phyloP scores from a whole-genome alignment of 23 tunicate species.

The Halocynthia roretzi region DNA sequence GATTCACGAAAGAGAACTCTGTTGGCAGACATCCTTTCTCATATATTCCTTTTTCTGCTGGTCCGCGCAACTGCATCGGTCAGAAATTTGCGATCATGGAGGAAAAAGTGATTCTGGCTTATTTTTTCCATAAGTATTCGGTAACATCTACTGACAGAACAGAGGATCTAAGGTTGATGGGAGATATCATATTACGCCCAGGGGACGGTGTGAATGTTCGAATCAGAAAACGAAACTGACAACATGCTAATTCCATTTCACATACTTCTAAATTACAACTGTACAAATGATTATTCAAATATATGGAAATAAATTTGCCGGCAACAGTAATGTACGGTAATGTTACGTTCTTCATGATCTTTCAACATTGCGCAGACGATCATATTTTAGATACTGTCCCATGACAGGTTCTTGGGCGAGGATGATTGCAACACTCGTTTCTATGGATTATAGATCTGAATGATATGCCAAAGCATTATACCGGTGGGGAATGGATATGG shows the following conservation, averaged over 20 bases:
- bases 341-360: too few relatives aligned
- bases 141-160: constrained; percentile 8
- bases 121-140: constrained; percentile 23
- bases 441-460: too few relatives aligned
- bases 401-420: too few relatives aligned
- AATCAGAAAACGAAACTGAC: neutral
- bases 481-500: too few relatives aligned
- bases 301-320: too few relatives aligned
- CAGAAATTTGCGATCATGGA: constrained; percentile 55
- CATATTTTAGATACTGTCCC: too few relatives aligned
- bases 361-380: too few relatives aligned
- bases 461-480: too few relatives aligned
- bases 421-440: too few relatives aligned
- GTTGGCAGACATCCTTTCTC: constrained; percentile 36
- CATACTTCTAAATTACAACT: neutral
- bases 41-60: constrained; percentile 57
- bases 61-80: constrained; percentile 65
- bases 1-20: constrained; percentile 30
- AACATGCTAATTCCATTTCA: neutral
- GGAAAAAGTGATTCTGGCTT: constrained; percentile 46
- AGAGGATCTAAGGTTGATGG: constrained; percentile 18
- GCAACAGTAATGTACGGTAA: too few relatives aligned
- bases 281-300: too few relatives aligned
- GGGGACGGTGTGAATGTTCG: constrained; percentile 1
- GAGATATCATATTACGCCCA: constrained; percentile 25